These are phyloP conservation scores for Psephotus haematonotus DNA, from an alignment of 2,113 vertebrate species.

Conservation along the genomic window DNA sequence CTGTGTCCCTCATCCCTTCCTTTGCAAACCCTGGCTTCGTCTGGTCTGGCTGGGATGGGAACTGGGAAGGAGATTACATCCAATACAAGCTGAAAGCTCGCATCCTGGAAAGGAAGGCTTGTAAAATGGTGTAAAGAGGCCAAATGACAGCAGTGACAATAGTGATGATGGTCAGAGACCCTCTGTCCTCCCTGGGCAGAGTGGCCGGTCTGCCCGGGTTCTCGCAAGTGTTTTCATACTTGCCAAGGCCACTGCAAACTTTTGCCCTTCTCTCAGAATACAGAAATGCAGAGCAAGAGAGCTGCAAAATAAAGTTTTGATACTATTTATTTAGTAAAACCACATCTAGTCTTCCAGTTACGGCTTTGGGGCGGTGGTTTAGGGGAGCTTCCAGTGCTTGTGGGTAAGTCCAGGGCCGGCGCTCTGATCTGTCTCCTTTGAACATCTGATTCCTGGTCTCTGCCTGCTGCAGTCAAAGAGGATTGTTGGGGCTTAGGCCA, in stretches of 20 bases:
- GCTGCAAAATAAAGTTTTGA: background rate
- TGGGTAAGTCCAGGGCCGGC: background rate
- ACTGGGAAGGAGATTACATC: background rate
- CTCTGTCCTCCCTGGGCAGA: background rate
- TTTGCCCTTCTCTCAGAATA: background rate
- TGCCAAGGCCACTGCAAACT: background rate
- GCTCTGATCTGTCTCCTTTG: background rate
- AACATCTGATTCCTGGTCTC: background rate
- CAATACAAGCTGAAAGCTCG: background rate
- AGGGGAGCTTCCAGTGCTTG: background rate
- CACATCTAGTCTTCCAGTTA: background rate
- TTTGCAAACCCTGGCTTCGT: background rate
- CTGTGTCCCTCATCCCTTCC: background rate
- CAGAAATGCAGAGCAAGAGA: background rate
- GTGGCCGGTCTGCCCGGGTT: background rate
- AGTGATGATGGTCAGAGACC: background rate
- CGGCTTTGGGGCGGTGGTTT: rapidly evolving
- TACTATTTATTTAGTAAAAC: background rate
- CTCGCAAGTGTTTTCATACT: background rate
- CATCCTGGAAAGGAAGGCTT: background rate
- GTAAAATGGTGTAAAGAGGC: background rate
- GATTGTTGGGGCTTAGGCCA: background rate
- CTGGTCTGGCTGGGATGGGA: rapidly evolving
- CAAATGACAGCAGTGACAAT: background rate
- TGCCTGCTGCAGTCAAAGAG: background rate